Evolutionary conservation across 2,797 vertebrate genomes (phyloP).

Genomic region (Falco concolor): DNA sequence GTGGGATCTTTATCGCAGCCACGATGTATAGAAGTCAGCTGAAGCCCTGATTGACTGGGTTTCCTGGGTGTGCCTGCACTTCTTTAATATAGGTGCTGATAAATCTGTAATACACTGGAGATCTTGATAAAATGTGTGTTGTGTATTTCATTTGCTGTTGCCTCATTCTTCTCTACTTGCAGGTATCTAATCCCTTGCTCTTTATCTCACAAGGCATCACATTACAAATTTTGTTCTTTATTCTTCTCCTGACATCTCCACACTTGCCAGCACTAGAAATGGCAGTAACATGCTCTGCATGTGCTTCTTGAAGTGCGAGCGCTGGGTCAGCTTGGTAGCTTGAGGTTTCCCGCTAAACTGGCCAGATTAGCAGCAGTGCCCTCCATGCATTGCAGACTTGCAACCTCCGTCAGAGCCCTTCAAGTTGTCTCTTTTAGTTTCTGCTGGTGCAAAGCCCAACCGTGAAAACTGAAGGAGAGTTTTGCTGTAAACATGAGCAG

Average conservation of each 20-base stretch:
- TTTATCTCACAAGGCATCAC: not conserved
- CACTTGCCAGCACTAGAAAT: not conserved
- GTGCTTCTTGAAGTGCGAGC: not conserved
- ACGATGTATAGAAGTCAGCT: not conserved
- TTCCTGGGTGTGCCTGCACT: not conserved
- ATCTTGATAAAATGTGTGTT: not conserved
- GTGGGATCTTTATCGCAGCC: not conserved
- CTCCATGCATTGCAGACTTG: too few species aligned
- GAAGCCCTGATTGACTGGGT: not conserved
- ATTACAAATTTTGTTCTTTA: not conserved
- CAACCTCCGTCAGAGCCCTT: not conserved
- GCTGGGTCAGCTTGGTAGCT: not conserved
- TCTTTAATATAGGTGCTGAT: not conserved
- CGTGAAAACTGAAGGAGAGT: not conserved
- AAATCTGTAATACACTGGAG: not conserved
- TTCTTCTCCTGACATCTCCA: not conserved
- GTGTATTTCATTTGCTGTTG: not conserved
- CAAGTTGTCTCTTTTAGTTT: not conserved
- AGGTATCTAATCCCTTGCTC: not conserved
- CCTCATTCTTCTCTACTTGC: not conserved
- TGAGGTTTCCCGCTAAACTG: not conserved
- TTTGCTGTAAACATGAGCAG: fast-evolving
- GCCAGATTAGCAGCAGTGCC: not conserved
- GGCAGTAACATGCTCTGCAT: not conserved
- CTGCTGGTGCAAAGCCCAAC: not conserved